Evolutionary conservation across 2,888 invertebrate species (phyloP), one percentile per base, ranked within the genome.

Genomic region (Leptinotarsa peninsularis): DNA sequence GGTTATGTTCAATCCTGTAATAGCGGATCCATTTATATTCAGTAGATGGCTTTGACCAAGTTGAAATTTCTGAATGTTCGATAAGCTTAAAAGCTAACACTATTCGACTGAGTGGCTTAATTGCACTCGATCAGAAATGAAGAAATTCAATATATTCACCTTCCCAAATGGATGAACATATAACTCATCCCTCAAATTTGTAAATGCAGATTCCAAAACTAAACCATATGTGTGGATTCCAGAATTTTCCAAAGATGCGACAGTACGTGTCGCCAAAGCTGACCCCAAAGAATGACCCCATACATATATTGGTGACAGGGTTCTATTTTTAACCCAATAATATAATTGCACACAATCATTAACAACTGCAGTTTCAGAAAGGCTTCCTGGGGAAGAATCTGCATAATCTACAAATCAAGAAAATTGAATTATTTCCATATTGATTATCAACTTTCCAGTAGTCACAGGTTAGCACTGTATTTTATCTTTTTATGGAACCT

Each of bases 201-300:
- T 87, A 78, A 87, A 85, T 14, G 86, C 82, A 15, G 86, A 81
- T 81, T 87, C 87, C 74, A 87, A 79, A 74, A 87, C 79, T 54
- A 87, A 75, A 27, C 86, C 87, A 66, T 77, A 82, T 49, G 82
- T 79, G 56, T 75, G 72, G 13, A 81, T 67, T 52, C 79, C 67
- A 13, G 75, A 54, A 5, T 77, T 74, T 56, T 77, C 73, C 43
- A 87, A 72, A 63, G 74, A 75, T 17, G 83, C 79, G 23, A 83
- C 73, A 3, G 86, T 85, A 52, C 82, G 82, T n/a, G 85, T 82
- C 14, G 85, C 85, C 76, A 88, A 75, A 49, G 87, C 83, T 50
- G 86, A 81, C 1, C 88, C 88, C 66, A 88, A 75, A 3, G 88
- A 88, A 76, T 87, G 88, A 0, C 87, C 87, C 87, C 87, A 88